A percentile compares a stretch with the other conserved stretches of the same genome.
Conservation (phyloP, 2,113 vertebrate genomes). For the Anser brachyrhynchus region DNA sequence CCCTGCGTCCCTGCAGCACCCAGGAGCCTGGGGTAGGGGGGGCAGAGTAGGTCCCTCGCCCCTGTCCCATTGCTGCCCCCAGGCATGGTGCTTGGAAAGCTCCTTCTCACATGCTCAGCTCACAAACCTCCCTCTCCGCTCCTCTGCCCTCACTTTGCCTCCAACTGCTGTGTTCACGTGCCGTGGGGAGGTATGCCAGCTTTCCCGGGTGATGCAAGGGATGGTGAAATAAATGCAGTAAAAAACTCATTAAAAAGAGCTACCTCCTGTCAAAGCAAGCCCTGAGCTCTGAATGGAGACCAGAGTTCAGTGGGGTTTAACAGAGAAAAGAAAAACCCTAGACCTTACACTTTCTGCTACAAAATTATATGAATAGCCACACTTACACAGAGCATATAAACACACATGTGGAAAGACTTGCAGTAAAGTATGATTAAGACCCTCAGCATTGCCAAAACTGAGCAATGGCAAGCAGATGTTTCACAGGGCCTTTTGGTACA, state of each 20-base stretch:
- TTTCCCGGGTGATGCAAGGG: background rate
- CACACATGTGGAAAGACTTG: conserved; percentile 5
- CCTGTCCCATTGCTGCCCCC: accelerated
- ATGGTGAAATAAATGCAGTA: background rate
- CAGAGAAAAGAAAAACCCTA: background rate
- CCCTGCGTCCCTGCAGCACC: background rate
- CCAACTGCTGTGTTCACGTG: background rate
- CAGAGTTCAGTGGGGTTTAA: background rate
- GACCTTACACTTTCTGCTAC: background rate
- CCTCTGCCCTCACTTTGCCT: background rate
- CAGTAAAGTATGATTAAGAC: conserved; percentile 24
- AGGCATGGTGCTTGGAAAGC: background rate
- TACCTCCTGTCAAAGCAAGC: background rate
- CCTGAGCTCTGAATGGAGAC: background rate
- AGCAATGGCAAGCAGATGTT: conserved; percentile 34
- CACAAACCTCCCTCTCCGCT: background rate
- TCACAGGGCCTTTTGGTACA: background rate
- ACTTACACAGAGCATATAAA: background rate
- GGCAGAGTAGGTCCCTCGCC: accelerated
- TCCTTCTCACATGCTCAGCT: background rate
- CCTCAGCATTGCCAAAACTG: background rate
- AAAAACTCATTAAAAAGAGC: background rate
- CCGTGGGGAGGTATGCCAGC: background rate
- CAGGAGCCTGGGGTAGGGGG: background rate
- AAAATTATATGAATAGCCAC: background rate